phyloP scores from a whole-genome alignment of 2,113 vertebrate genomes.

The Sporophila hypoxantha region DNA sequence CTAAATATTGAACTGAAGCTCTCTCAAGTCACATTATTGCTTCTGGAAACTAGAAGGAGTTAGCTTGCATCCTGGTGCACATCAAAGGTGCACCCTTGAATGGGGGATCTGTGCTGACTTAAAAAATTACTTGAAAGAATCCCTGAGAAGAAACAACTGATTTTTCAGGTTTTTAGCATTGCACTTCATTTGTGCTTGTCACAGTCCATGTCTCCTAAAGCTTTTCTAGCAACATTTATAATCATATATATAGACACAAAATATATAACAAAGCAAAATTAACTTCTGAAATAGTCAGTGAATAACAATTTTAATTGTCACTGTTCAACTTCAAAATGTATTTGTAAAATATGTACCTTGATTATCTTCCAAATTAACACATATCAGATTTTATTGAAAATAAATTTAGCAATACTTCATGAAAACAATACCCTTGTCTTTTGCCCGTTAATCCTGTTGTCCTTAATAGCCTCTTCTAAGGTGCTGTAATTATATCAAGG shows the following conservation, averaged over 20 bases:
- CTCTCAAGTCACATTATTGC: not conserved
- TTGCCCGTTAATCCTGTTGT: constrained; percentile 32
- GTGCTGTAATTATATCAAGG: constrained; percentile 38
- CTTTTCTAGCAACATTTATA: not conserved
- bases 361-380: constrained; percentile 1
- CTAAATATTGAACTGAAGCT: not conserved
- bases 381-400: constrained; percentile 28
- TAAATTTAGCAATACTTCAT: constrained; percentile 26
- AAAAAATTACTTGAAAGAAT: not conserved
- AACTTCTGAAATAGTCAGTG: not conserved
- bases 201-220: not conserved
- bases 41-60: not conserved
- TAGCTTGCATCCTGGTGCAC: not conserved
- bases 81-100: not conserved
- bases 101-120: not conserved
- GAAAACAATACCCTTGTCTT: constrained; percentile 32
- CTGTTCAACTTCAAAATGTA: not conserved
- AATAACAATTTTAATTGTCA: not conserved
- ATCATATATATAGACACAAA: not conserved
- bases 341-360: not conserved
- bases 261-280: not conserved
- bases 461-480: constrained; percentile 31
- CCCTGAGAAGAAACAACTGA: not conserved
- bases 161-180: not conserved
- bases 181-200: not conserved